Percentiles rank a stretch among this genome's conserved stretches.
Evolutionary conservation across 2,113 vertebrate species (phyloP).

Genomic region (Vulpes vulpes): DNA sequence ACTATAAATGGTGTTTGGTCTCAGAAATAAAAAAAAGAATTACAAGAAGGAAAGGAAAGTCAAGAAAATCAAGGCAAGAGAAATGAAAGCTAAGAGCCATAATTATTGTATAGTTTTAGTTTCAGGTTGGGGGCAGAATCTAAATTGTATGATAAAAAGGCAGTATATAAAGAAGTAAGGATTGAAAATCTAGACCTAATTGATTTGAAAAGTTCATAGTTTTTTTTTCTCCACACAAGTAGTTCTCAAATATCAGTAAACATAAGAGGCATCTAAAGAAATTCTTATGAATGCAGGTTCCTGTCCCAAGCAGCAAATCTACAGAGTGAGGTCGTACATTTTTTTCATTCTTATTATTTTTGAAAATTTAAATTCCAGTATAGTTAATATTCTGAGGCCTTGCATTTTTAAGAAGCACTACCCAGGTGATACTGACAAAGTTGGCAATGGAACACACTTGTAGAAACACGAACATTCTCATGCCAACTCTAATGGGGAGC

Average conservation of each 20-base stretch:
- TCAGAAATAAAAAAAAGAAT: not conserved
- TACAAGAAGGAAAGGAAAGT: not conserved
- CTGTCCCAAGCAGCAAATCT: not conserved
- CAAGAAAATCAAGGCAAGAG: not conserved
- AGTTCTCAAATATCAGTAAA: not conserved
- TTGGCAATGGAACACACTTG: not conserved
- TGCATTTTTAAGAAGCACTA: not conserved
- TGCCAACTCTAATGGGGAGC: not conserved
- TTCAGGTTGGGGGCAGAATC: not conserved
- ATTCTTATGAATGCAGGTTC: not conserved
- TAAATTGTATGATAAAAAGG: constrained; percentile 34
- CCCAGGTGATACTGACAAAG: not conserved
- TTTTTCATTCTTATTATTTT: not conserved
- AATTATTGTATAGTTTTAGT: not conserved
- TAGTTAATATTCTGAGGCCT: not conserved
- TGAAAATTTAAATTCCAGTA: not conserved
- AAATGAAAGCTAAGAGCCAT: not conserved
- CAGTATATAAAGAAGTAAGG: not conserved
- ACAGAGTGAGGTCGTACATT: not conserved
- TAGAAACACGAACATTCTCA: not conserved
- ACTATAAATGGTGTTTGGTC: not conserved
- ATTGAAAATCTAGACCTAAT: not conserved
- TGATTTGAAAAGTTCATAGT: not conserved
- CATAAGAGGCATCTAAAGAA: not conserved
- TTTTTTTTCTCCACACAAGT: not conserved